Evolutionary conservation across 1,140 invertebrate genomes (phyloP), one percentile per base, ranked within the genome.

Genomic region (Dinoponera quadriceps): DNA sequence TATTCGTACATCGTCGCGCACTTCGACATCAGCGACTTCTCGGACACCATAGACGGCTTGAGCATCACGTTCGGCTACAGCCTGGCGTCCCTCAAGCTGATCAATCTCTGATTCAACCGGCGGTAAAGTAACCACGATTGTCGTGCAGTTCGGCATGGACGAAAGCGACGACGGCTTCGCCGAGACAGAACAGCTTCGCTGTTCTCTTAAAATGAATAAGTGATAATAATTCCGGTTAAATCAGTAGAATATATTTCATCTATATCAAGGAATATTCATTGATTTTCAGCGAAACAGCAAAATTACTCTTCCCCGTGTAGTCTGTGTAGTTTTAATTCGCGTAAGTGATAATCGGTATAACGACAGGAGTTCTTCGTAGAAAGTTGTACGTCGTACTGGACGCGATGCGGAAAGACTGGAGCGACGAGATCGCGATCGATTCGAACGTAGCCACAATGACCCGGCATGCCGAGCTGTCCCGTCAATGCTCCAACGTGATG

Each of bases 81-180:
- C 22, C 57, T 86, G 38, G 65, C 85, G 3, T 60, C 85, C 16
- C 11, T 82, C 9, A 86, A 86, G 25, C 63, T 86, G 62, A 69
- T 82, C 55, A 86, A 82, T 57, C 59, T 86, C 55, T 86, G 85
- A 78, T 82, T 60, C 49, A 82, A 85, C 29, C 68, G 69, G n/a
- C 84, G 78, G 85, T 86, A 74, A 85, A 71, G 54, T 51, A 55
- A 14, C 77, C 13, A 3, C 33, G 18, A 38, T n/a, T 29, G 25
- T 29, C 38, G 18, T 25, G n/a, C 44, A 22, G 3, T 60, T 74
- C 38, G 7, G 25, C 20, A 38, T 29, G 5, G 22, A 11, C 38
- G 7, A n/a, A 4, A 3, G n/a, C 25, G n/a, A n/a, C 55, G 55
- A 16, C 55, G 25, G 55, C 7, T n/a, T 20, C 38, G 38, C 38